A percentile compares a stretch with the other conserved stretches of the same genome.
Conservation (phyloP, 2,113 vertebrate species). For the Hydropotes inermis region DNA sequence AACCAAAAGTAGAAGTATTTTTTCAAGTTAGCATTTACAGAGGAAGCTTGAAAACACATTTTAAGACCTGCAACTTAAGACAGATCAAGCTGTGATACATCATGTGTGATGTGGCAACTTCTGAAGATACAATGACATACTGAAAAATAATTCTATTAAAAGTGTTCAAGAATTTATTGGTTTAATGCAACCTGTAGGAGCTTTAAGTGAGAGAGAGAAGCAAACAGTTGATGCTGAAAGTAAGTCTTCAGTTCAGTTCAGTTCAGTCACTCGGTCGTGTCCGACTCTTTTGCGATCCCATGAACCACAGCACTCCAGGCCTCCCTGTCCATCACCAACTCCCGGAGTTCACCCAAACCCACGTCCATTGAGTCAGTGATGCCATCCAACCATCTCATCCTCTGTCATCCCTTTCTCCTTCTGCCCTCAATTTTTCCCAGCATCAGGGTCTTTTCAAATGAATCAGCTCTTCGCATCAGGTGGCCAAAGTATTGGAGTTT, state of each 20-base stretch:
- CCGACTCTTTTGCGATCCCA: not conserved
- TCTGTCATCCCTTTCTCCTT: not conserved
- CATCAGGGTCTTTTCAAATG: not conserved
- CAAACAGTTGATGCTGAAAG: constrained; percentile 23
- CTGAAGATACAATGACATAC: not conserved
- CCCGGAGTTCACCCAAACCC: not conserved
- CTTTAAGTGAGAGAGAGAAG: constrained; percentile 7
- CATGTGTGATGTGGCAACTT: not conserved
- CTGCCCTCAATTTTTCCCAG: not conserved
- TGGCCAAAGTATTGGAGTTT: not conserved
- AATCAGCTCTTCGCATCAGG: not conserved
- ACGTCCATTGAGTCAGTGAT: not conserved
- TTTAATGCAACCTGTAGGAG: not conserved
- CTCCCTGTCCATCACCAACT: not conserved
- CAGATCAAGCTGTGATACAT: not conserved
- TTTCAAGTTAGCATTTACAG: not conserved
- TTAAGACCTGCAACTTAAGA: not conserved
- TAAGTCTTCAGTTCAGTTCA: not conserved
- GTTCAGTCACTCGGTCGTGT: not conserved
- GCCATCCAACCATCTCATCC: not conserved
- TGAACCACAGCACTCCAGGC: not conserved
- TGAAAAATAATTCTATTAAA: constrained; percentile 31
- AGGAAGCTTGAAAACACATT: not conserved
- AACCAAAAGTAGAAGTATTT: not conserved
- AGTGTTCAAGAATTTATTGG: not conserved